phyloP scores from a whole-genome alignment of 1,140 invertebrate species.

The Psilanteris sp. region DNA sequence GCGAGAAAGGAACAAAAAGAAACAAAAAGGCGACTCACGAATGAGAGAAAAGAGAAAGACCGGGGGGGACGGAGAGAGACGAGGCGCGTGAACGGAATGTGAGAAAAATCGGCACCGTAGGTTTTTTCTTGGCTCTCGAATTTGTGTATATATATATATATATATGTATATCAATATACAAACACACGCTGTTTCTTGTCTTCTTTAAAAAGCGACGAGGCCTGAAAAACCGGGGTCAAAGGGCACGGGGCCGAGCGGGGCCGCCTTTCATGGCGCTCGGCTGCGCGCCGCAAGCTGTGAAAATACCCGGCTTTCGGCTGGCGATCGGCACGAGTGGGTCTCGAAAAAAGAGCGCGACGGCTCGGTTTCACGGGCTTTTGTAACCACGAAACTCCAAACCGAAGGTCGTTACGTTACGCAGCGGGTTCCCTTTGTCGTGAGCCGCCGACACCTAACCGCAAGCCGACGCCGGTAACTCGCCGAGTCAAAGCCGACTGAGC shows the following conservation, averaged over 20 bases:
- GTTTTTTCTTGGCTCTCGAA: constrained; percentile 6
- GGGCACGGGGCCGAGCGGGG: constrained; percentile 31
- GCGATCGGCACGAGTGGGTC: constrained; percentile 51
- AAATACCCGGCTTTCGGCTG: constrained; percentile 67
- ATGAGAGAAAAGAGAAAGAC: constrained; percentile 14
- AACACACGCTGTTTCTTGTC: constrained; percentile 5
- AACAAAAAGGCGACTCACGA: no score
- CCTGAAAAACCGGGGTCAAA: constrained; percentile 62
- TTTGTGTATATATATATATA: constrained; percentile 21
- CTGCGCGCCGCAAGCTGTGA: constrained; percentile 75
- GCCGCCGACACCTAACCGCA: constrained; percentile 78
- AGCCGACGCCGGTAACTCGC: constrained; percentile 61
- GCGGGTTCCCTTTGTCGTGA: constrained; percentile 78
- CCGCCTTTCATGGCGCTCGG: constrained; percentile 49
- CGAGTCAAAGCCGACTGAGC: constrained; percentile 8
- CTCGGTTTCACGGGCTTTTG: constrained; percentile 75
- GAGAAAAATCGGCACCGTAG: constrained; percentile 49
- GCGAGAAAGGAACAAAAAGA: no score
- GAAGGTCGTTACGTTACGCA: constrained; percentile 79
- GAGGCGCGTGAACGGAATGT: constrained; percentile 37
- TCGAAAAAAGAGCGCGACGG: constrained; percentile 55
- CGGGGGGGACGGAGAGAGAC: background rate
- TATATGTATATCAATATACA: constrained; percentile 12
- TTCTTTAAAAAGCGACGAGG: constrained; percentile 33
- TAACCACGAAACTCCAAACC: constrained; percentile 77